These are phyloP conservation scores for Odontomyia ornata DNA, from an alignment of 2,888 invertebrate species.

Conservation along the genomic window DNA sequence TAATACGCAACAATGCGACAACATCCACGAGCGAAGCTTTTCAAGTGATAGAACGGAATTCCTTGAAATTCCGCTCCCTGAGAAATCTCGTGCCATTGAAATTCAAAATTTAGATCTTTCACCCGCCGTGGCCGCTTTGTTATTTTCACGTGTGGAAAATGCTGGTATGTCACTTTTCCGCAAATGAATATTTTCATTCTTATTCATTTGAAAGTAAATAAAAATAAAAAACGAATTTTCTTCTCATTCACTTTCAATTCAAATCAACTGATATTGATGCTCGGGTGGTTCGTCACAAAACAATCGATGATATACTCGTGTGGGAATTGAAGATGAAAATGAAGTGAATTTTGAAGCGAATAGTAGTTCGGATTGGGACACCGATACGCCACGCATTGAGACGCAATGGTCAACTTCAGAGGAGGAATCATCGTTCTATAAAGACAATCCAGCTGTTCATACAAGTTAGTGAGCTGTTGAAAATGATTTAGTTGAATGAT, in stretches of 20 bases:
- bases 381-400: slow-evolving; percentile 42
- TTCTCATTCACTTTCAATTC: slow-evolving; percentile 18
- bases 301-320: not conserved
- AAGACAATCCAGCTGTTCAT: slow-evolving; percentile 38
- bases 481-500: not conserved
- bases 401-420: slow-evolving; percentile 47
- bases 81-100: slow-evolving; percentile 42
- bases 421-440: slow-evolving; percentile 49
- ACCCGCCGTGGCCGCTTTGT: slow-evolving; percentile 44
- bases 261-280: not conserved
- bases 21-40: slow-evolving; percentile 47
- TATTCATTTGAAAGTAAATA: not conserved
- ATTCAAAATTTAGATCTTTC: slow-evolving; percentile 46
- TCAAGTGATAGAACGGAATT: slow-evolving; percentile 52
- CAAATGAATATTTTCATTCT: not conserved
- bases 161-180: slow-evolving; percentile 18
- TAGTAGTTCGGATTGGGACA: slow-evolving; percentile 38
- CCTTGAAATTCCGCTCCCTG: slow-evolving; percentile 48
- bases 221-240: not conserved
- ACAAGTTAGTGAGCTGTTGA: slow-evolving; percentile 19
- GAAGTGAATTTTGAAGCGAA: slow-evolving; percentile 40
- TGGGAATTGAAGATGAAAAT: slow-evolving; percentile 16
- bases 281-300: not conserved
- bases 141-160: slow-evolving; percentile 43
- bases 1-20: not conserved